phyloP scores from a whole-genome alignment of 1,140 invertebrate genomes.

The Drosophila asahinai region DNA sequence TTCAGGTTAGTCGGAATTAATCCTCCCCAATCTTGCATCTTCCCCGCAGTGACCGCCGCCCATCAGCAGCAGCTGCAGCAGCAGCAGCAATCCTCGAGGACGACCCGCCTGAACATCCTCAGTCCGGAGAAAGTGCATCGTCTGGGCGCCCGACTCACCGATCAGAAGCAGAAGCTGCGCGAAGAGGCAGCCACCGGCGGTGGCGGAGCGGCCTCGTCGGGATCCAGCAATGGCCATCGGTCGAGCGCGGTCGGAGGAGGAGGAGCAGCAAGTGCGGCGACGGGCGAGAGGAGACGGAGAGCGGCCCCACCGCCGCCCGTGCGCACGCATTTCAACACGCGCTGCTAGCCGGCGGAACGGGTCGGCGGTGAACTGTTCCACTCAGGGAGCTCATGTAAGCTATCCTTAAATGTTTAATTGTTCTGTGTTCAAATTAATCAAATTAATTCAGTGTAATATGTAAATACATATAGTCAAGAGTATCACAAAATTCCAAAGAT shows the following conservation, averaged over 20 bases:
- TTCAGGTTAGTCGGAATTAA: neutral
- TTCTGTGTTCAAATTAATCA: too few relatives aligned
- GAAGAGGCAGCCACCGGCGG: slow-evolving; percentile 50
- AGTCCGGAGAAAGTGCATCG: slow-evolving; percentile 84
- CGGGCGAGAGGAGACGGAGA: slow-evolving; percentile 48
- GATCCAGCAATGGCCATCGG: slow-evolving; percentile 5
- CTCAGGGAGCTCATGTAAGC: slow-evolving; percentile 26
- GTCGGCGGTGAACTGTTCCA: slow-evolving; percentile 1
- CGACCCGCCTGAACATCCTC: slow-evolving; percentile 70
- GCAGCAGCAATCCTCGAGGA: slow-evolving; percentile 45
- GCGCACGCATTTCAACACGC: slow-evolving; percentile 71
- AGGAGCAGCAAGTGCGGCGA: neutral
- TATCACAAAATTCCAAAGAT: too few relatives aligned
- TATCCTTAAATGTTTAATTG: neutral
- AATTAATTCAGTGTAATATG: too few relatives aligned
- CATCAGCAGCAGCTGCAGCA: slow-evolving; percentile 44
- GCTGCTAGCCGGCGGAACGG: slow-evolving; percentile 44
- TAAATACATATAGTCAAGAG: too few relatives aligned
- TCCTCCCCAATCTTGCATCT: neutral
- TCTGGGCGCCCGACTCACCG: slow-evolving; percentile 72
- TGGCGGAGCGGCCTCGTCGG: neutral
- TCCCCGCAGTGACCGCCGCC: slow-evolving; percentile 20
- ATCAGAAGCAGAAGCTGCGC: slow-evolving; percentile 75
- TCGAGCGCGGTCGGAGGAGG: neutral
- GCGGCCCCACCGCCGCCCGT: slow-evolving; percentile 61